Evolutionary conservation across 2,113 vertebrate species (phyloP).

Genomic region (Corvus hawaiiensis): DNA sequence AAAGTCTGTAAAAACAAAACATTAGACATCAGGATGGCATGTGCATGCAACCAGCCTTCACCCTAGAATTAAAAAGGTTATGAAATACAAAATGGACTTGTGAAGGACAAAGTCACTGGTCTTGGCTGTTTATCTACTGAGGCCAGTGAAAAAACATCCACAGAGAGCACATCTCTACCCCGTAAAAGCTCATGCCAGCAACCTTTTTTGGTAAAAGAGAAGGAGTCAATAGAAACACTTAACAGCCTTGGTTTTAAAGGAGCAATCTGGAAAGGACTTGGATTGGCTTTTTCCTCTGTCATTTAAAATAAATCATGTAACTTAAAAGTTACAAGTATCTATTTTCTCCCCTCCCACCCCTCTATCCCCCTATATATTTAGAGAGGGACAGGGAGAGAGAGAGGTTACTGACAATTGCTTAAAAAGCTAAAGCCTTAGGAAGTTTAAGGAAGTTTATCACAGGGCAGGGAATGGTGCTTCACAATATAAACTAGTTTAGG

Average conservation of each 20-base stretch:
- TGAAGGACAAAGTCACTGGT: neutral
- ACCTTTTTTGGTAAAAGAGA: neutral
- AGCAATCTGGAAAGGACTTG: neutral
- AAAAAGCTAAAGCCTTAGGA: neutral
- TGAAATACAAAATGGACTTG: neutral
- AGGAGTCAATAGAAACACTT: neutral
- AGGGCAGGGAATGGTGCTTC: neutral
- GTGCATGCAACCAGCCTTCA: neutral
- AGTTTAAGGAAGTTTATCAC: neutral
- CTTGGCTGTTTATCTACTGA: neutral
- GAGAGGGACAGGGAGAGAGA: neutral
- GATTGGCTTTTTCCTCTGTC: neutral
- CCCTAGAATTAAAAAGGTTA: neutral
- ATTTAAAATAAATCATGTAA: neutral
- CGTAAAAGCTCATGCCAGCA: neutral
- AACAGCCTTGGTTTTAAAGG: neutral
- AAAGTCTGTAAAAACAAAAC: neutral
- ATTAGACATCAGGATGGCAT: neutral
- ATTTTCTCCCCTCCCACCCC: rapidly evolving
- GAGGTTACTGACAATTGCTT: neutral
- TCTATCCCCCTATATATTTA: neutral
- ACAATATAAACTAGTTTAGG: neutral
- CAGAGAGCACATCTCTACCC: neutral
- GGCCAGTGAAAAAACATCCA: neutral
- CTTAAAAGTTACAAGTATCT: neutral